Evolutionary conservation across 2,888 invertebrate species (phyloP), one percentile per base, ranked within the genome.

Genomic region (Ennomos fuscantarius): DNA sequence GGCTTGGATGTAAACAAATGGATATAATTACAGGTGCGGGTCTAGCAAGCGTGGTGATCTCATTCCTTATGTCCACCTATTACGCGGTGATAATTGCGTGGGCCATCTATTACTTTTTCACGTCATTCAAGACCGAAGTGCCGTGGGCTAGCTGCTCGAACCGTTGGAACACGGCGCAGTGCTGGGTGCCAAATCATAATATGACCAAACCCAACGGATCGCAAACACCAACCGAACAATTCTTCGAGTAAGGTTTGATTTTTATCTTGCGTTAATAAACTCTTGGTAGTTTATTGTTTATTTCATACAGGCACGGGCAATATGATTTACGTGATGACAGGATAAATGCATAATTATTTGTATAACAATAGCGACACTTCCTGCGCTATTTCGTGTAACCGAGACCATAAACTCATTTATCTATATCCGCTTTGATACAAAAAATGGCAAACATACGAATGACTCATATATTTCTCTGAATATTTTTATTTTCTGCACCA

Each of bases 51-150:
- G 98, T 98, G 65, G 95, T 98, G 82, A 97, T 98, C 84, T 98
- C 98, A 68, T 98, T 98, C 91, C 93, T 98, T 80, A 96, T 99
- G 95, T 97, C 98, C 69, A 97, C 98, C 50, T 98, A 98, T 88
- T 98, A 98, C 88, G 98, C 97, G 86, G 97, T 98, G 70, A 97
- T 99, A 84, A 98, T 98, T 86, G 97, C 97, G 61, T 98, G 98
- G 94, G 96, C 97, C 51, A 96, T 98, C 75, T 98, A 97, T 86
- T 98, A 98, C 88, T 96, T 98, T 87, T 97, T 97, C 86, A 96
- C 97, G 60, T 96, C 98, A 32, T 97, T 98, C 82, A 96, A 96
- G 81, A 94, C 96, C 42, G 95, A 96, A 68, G 95, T 97, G 74
- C 98, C 98, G 1, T 99, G 99, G 99, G 95, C 95, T 31, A 95